These are phyloP conservation scores for Tiphia femorata DNA, from an alignment of 2,888 invertebrate species.

Conservation along the genomic window DNA sequence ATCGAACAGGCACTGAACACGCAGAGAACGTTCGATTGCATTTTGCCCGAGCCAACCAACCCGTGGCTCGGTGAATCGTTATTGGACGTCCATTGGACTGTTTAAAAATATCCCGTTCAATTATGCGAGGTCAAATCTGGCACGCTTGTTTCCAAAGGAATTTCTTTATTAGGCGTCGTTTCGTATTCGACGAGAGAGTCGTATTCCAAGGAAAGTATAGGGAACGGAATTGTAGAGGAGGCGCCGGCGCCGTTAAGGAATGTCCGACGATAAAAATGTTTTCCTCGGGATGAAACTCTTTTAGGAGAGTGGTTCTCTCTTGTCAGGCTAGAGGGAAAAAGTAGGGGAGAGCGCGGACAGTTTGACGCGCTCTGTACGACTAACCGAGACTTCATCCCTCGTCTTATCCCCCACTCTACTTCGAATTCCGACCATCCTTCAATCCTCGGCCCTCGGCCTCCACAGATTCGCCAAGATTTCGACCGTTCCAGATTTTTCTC, in stretches of 20 bases:
- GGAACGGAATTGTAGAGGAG: neutral
- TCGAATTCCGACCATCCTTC: constrained; percentile 16
- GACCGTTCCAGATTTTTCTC: constrained; percentile 33
- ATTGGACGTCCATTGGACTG: no score
- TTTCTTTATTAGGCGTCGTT: no score
- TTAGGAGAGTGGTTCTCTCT: constrained; percentile 13
- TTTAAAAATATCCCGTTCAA: no score
- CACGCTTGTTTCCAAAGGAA: no score
- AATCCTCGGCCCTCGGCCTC: constrained; percentile 22
- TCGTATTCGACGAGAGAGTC: no score
- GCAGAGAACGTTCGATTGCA: no score
- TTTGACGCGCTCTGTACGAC: constrained; percentile 16
- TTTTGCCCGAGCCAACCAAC: no score
- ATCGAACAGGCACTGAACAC: no score
- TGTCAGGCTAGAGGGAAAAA: neutral
- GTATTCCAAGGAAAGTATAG: constrained; percentile 21
- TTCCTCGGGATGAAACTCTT: constrained; percentile 21
- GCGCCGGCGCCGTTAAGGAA: no score
- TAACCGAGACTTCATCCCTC: constrained; percentile 18
- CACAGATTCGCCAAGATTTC: constrained; percentile 20
- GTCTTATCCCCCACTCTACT: constrained; percentile 12
- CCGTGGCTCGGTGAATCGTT: no score
- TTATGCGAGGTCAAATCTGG: no score
- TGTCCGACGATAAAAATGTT: constrained; percentile 33
- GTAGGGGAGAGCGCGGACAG: neutral